A percentile compares a stretch with the other conserved stretches of the same genome.
phyloP scores from a whole-genome alignment of 2,797 vertebrate genomes.

The Morelia viridis region DNA sequence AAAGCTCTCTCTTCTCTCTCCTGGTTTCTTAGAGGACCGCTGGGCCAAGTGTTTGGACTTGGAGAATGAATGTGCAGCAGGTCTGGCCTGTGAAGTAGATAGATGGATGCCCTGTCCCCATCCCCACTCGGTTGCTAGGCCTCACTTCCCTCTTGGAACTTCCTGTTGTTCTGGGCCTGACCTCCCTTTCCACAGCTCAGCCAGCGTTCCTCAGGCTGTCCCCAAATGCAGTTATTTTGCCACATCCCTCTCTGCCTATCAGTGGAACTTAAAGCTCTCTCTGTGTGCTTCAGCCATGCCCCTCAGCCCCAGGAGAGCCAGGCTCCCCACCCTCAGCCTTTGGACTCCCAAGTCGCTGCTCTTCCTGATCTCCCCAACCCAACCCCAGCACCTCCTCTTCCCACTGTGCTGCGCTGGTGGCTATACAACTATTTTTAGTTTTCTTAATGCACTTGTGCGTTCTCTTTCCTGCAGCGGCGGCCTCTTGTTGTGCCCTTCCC shows the following conservation, averaged over 20 bases:
- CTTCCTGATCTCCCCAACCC: not conserved
- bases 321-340: not conserved
- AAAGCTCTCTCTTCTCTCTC: not conserved
- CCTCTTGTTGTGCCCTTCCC: conserved; percentile 14
- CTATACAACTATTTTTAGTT: not conserved
- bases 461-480: conserved; percentile 2
- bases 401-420: not conserved
- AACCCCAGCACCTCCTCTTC: not conserved
- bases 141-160: not conserved
- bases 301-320: too few relatives aligned
- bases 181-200: not conserved
- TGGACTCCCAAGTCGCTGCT: not conserved
- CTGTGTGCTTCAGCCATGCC: not conserved
- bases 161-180: not conserved
- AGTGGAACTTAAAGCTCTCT: not conserved
- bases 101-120: not conserved
- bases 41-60: not conserved
- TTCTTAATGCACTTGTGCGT: not conserved
- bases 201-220: not conserved
- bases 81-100: not conserved
- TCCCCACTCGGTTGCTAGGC: not conserved
- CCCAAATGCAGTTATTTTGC: not conserved
- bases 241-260: not conserved
- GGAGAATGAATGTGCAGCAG: not conserved
- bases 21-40: not conserved